phyloP scores from a whole-genome alignment of 2,888 invertebrate genomes.

The Heteromyza rotundicornis region DNA sequence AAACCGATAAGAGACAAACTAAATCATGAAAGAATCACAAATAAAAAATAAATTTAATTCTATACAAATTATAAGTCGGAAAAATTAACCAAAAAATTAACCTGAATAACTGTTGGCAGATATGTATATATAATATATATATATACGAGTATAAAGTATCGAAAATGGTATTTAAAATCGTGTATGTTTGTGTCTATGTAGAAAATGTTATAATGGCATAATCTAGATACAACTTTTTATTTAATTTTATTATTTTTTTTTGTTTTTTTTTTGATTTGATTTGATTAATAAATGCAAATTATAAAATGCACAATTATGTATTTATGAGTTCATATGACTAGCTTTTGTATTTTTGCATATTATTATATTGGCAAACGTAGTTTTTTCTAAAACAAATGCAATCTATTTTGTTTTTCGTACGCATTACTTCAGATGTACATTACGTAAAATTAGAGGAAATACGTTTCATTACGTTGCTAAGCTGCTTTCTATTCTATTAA shows the following conservation, averaged over 20 bases:
- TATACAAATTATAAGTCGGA: too few relatives aligned
- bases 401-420: too few relatives aligned
- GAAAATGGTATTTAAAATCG: not conserved
- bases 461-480: too few relatives aligned
- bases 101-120: not conserved
- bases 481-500: too few relatives aligned
- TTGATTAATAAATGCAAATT: not conserved
- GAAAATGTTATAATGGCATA: not conserved
- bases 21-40: constrained; percentile 17
- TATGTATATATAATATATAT: too few relatives aligned
- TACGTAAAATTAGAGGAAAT: too few relatives aligned
- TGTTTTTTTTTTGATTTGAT: not conserved
- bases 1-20: constrained; percentile 19
- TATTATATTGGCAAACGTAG: not conserved
- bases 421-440: too few relatives aligned
- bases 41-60: constrained; percentile 16
- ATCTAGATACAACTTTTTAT: constrained; percentile 1
- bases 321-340: not conserved
- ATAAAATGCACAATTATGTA: constrained; percentile 1
- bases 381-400: constrained; percentile 1
- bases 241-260: not conserved
- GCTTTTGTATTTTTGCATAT: not conserved
- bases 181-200: constrained; percentile 2
- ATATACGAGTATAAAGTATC: not conserved
- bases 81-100: not conserved